phyloP scores from a whole-genome alignment of 2,888 invertebrate species.

The Drosophila picticornis region DNA sequence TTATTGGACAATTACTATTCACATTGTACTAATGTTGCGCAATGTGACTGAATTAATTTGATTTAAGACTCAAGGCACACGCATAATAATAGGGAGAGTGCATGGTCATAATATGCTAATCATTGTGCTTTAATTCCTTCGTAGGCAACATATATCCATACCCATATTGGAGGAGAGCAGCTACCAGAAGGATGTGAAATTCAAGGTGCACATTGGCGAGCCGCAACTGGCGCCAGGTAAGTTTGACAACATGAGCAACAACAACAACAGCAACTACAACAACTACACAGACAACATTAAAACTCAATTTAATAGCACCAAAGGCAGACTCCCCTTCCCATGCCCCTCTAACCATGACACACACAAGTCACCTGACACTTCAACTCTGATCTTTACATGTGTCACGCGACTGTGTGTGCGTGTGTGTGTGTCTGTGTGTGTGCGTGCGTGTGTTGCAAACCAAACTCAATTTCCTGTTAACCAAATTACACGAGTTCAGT shows the following conservation, averaged over 20 bases:
- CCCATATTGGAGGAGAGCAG: slow-evolving; percentile 98
- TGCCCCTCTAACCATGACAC: neutral
- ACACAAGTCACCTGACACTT: slow-evolving; percentile 18
- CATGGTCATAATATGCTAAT: slow-evolving; percentile 24
- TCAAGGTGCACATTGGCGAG: slow-evolving; percentile 96
- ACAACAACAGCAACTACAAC: neutral
- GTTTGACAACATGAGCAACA: slow-evolving; percentile 30
- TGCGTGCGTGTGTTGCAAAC: slow-evolving; percentile 17
- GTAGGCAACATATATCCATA: slow-evolving; percentile 94
- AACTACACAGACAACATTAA: slow-evolving; percentile 25
- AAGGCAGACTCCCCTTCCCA: slow-evolving; percentile 13
- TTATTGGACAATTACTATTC: neutral
- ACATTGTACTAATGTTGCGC: slow-evolving; percentile 1
- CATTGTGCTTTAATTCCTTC: slow-evolving; percentile 83
- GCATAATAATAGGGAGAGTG: slow-evolving; percentile 1
- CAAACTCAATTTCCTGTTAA: slow-evolving; percentile 61
- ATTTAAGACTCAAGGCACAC: slow-evolving; percentile 15
- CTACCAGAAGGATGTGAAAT: slow-evolving; percentile 97
- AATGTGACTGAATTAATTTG: slow-evolving; percentile 28
- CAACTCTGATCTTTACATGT: slow-evolving; percentile 5
- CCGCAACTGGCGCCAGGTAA: slow-evolving; percentile 95
- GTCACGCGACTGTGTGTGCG: slow-evolving; percentile 5
- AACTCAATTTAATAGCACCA: slow-evolving; percentile 51
- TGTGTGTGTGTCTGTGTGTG: slow-evolving; percentile 6
- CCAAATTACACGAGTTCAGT: slow-evolving; percentile 60